Conservation (phyloP, 1,140 invertebrate genomes). For the Heliothis subflexa region DNA sequence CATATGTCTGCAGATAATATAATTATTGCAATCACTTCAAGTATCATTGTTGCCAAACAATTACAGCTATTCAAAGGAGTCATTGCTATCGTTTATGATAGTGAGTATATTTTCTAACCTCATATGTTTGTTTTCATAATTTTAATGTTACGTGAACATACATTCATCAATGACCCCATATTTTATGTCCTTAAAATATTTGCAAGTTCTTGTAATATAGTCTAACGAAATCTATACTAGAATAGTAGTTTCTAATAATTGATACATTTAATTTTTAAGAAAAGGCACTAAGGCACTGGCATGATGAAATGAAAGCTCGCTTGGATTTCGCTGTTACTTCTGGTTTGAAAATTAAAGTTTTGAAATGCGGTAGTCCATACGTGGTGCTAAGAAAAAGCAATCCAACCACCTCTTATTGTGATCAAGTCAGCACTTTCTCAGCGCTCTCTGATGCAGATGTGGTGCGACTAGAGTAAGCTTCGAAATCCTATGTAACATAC, state of each 20-base stretch:
- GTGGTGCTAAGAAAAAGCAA: conserved; percentile 46
- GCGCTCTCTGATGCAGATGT: conserved; percentile 44
- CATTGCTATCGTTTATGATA: conserved; percentile 56
- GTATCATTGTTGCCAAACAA: conserved; percentile 47
- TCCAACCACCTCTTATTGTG: conserved; percentile 40
- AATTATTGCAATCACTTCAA: conserved; percentile 52
- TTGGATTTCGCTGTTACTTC: conserved; percentile 40
- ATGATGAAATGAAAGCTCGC: no score
- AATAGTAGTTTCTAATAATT: no score
- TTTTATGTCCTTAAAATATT: no score
- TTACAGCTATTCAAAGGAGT: conserved; percentile 54
- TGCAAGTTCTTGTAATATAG: no score
- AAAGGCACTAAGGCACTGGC: no score
- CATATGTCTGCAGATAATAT: conserved; percentile 45
- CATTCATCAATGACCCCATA: no score
- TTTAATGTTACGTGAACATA: no score
- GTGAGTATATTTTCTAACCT: conserved; percentile 44
- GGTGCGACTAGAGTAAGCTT: not conserved
- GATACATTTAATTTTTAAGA: no score
- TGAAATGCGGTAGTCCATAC: conserved; percentile 47
- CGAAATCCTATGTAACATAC: no score
- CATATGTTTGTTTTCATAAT: no score
- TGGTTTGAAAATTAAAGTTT: conserved; percentile 43
- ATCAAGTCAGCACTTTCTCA: no score
- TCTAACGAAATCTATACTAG: no score